phyloP scores from a whole-genome alignment of 2,797 vertebrate species.

The Anableps anableps region DNA sequence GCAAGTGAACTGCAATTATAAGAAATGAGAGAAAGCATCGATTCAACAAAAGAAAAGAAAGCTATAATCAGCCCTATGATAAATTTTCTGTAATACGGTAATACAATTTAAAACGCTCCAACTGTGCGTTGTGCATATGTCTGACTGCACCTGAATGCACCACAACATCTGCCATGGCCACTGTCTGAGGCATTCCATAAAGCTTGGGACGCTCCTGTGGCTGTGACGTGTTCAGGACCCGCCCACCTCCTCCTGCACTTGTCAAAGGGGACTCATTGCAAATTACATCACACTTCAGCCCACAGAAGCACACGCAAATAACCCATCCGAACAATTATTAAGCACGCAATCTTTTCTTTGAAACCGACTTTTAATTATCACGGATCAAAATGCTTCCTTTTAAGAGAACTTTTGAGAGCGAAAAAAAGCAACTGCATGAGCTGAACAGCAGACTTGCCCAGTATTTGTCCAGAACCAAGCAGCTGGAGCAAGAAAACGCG shows the following conservation, averaged over 20 bases:
- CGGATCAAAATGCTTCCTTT: slow-evolving; percentile 83
- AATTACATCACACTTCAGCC: slow-evolving; percentile 58
- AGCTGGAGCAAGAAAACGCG: slow-evolving; percentile 91
- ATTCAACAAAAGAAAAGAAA: neutral
- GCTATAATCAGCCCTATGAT: neutral
- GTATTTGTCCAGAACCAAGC: slow-evolving; percentile 88
- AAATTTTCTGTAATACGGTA: neutral
- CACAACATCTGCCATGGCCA: slow-evolving; percentile 61
- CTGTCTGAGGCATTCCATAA: slow-evolving; percentile 9
- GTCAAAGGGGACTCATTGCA: slow-evolving; percentile 67
- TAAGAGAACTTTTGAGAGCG: slow-evolving; percentile 82
- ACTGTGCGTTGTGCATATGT: neutral
- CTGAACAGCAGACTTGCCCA: slow-evolving; percentile 89
- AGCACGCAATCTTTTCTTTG: neutral
- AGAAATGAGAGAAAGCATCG: neutral
- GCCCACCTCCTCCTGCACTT: slow-evolving; percentile 71
- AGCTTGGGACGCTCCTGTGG: slow-evolving; percentile 49
- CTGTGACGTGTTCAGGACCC: slow-evolving; percentile 53
- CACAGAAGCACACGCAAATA: slow-evolving; percentile 38
- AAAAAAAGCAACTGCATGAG: slow-evolving; percentile 89
- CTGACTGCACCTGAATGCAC: slow-evolving; percentile 39
- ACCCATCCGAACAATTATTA: neutral
- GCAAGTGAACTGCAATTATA: neutral
- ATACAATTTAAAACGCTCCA: neutral
- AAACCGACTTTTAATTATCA: slow-evolving; percentile 1